Evolutionary conservation across 2,797 vertebrate species (phyloP).

Genomic region (Helostoma temminkii): DNA sequence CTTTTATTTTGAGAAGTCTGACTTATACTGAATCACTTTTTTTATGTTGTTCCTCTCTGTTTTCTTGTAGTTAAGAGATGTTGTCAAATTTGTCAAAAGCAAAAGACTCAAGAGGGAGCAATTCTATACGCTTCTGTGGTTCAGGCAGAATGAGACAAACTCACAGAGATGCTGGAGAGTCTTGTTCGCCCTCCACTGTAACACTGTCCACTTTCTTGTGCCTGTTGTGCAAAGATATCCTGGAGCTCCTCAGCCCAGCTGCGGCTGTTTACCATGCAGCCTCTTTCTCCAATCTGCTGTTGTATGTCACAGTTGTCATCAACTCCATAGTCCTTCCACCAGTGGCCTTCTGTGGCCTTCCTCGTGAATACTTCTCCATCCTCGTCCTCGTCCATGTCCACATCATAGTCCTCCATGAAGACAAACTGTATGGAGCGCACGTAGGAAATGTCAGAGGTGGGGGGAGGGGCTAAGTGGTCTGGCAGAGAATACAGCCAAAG

Average conservation of each 20-base stretch:
- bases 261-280: slow-evolving; percentile 66
- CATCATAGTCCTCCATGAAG: slow-evolving; percentile 68
- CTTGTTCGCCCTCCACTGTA: slow-evolving; percentile 47
- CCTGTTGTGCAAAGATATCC: slow-evolving; percentile 56
- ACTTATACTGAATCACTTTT: neutral
- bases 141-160: slow-evolving; percentile 33
- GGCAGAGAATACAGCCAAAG: slow-evolving; percentile 32
- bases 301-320: slow-evolving; percentile 25
- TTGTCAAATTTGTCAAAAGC: neutral
- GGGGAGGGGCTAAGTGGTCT: slow-evolving; percentile 15
- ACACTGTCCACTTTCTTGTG: slow-evolving; percentile 32
- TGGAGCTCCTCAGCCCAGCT: slow-evolving; percentile 76
- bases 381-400: slow-evolving; percentile 61
- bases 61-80: neutral
- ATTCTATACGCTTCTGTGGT: slow-evolving; percentile 12
- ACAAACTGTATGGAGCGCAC: slow-evolving; percentile 2
- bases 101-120: neutral
- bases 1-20: neutral
- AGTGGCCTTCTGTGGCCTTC: slow-evolving; percentile 39
- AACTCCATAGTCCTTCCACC: slow-evolving; percentile 63
- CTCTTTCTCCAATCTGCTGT: slow-evolving; percentile 13
- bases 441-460: slow-evolving; percentile 15
- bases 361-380: slow-evolving; percentile 53
- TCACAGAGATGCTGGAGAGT: slow-evolving; percentile 71
- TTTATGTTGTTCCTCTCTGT: neutral